Evolutionary conservation across 2,797 vertebrate species (phyloP), one percentile per base, ranked within the genome.

Genomic region (Anas bernieri): DNA sequence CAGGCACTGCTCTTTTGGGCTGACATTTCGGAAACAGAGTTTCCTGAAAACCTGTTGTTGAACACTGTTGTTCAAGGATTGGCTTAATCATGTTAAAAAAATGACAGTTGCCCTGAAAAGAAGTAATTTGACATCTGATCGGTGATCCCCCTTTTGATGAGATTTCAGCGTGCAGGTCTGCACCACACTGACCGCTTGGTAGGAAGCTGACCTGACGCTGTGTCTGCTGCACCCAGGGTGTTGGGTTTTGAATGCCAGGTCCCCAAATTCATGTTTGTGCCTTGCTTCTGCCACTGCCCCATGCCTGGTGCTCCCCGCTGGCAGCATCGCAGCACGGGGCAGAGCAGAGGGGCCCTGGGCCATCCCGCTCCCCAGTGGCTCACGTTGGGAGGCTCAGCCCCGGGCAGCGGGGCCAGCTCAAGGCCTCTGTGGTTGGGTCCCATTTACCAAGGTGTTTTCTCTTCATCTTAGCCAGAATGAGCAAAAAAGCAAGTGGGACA

Each of bases 111-210:
- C 21, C 21, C 26, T 12, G 4, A 11, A 61, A 50, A 83, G 43
- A 86, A 48, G 1, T 21, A 16, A 1, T 76, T 52, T 91, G 59
- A 52, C 64, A 77, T 39, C 63, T 35, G 45, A 58, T 68, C 7
- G 66, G 81, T 66, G 79, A 67, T 78, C 86, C 93, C 69, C 28
- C 31, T 5, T 77, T 73, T 26, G 1, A 5, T 70, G 79, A 74
- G 80, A 58, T 68, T 80, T 23, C 69, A 56, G 0, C 30, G 91
- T 92, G 18, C 48, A 50, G 23, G 66, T 63, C 62, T 45, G 66
- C 31, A 43, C 52, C 10, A 18, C 31, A 12, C 52, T 0, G 0
- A 41, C 0, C n/a, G 15, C 56, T 76, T 1, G 2, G 58, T 54
- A 17, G 88, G 39, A 43, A 43, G 59, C n/a, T 0, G 2, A 76